Evolutionary conservation across 2,797 vertebrate genomes (phyloP).

Genomic region (Eutrigla gurnardus): DNA sequence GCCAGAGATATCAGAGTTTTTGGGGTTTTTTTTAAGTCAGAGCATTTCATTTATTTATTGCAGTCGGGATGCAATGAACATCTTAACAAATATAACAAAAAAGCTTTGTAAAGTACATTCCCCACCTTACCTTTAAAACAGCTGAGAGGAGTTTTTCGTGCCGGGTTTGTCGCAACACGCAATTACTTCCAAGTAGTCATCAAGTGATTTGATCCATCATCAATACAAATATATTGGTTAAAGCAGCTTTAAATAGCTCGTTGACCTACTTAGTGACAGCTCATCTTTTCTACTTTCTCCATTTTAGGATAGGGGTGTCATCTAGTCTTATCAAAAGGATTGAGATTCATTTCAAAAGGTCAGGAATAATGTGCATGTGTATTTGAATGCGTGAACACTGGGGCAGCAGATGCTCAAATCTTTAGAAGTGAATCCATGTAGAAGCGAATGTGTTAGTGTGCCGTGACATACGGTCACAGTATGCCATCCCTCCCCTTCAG

Average conservation of each 20-base stretch:
- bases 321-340: not conserved
- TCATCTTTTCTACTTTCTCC: slow-evolving; percentile 7
- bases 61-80: not conserved
- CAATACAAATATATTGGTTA: slow-evolving; percentile 24
- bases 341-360: not conserved
- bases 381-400: not conserved
- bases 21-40: not conserved
- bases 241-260: slow-evolving; percentile 20
- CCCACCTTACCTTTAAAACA: not conserved
- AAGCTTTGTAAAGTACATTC: not conserved
- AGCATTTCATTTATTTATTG: not conserved
- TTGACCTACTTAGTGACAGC: slow-evolving; percentile 2
- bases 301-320: not conserved
- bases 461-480: not conserved
- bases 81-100: not conserved
- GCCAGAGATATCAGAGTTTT: not conserved
- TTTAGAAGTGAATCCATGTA: slow-evolving; percentile 17
- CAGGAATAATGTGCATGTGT: not conserved
- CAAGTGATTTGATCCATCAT: not conserved
- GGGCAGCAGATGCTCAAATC: slow-evolving; percentile 6
- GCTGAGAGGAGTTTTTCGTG: not conserved
- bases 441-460: not conserved
- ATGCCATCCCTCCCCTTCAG: not conserved
- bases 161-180: slow-evolving; percentile 2
- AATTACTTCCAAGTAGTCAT: not conserved